Conservation (phyloP, 2,888 invertebrate species). For the Sepioteuthis lessoniana region DNA sequence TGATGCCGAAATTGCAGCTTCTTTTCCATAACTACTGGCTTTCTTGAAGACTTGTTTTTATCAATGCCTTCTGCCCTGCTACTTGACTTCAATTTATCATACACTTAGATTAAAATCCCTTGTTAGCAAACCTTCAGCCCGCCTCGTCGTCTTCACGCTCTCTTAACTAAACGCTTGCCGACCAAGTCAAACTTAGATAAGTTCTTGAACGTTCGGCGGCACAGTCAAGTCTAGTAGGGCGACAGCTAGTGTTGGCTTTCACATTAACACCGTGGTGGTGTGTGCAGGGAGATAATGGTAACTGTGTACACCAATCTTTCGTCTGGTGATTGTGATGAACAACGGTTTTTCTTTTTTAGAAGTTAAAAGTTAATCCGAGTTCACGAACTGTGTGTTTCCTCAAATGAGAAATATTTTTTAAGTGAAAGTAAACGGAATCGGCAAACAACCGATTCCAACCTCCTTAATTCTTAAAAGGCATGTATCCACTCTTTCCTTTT, state of each 20-base stretch:
- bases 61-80: not conserved
- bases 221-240: not conserved
- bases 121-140: not conserved
- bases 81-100: conserved; percentile 18
- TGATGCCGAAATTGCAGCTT: no score
- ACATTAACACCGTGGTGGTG: not conserved
- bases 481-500: no score
- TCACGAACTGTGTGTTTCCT: no score
- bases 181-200: not conserved
- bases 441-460: no score
- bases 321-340: not conserved
- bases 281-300: not conserved
- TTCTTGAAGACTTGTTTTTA: no score
- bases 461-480: no score
- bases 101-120: not conserved
- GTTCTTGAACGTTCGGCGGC: not conserved
- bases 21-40: no score
- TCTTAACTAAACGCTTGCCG: conserved; percentile 11
- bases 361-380: not conserved
- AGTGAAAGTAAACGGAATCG: no score
- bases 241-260: not conserved
- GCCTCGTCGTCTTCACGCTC: not conserved
- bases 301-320: not conserved
- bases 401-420: no score
- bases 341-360: not conserved